Evolutionary conservation across 2,113 vertebrate genomes (phyloP).

Genomic region (Condylura cristata): DNA sequence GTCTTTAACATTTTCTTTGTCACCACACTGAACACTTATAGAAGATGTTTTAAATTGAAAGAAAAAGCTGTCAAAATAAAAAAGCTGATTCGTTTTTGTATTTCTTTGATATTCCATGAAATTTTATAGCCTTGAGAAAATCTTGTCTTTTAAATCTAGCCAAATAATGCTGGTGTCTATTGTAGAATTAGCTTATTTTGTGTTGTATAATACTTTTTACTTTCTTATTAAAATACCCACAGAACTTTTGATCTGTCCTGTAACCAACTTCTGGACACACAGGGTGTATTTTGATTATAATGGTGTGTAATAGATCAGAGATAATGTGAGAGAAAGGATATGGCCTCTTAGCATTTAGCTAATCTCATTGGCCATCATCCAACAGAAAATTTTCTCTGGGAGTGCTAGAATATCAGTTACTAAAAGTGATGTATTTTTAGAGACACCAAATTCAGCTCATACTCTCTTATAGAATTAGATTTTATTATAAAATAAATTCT

Average conservation of each 20-base stretch:
- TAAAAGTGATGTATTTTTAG: constrained; percentile 80
- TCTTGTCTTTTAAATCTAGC: constrained; percentile 63
- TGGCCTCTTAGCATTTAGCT: constrained; percentile 72
- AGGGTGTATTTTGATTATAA: constrained; percentile 80
- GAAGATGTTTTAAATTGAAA: constrained; percentile 60
- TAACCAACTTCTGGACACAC: constrained; percentile 75
- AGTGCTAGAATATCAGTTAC: constrained; percentile 71
- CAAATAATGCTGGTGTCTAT: constrained; percentile 61
- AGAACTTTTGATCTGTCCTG: constrained; percentile 66
- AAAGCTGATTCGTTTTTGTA: constrained; percentile 66
- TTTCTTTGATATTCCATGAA: constrained; percentile 74
- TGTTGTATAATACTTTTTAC: constrained; percentile 35
- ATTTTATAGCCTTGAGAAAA: constrained; percentile 77
- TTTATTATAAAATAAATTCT: constrained; percentile 63
- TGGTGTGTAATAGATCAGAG: constrained; percentile 80
- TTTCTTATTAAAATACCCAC: constrained; percentile 74
- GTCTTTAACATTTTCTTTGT: neutral
- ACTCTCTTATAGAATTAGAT: constrained; percentile 77
- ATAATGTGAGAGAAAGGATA: constrained; percentile 81
- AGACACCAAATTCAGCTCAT: constrained; percentile 69
- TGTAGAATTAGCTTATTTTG: constrained; percentile 56
- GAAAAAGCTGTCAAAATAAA: constrained; percentile 56
- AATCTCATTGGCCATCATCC: constrained; percentile 83
- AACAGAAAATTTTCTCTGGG: constrained; percentile 83
- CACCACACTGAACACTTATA: neutral